These are phyloP conservation scores for Chaetodon trifasciatus DNA, from an alignment of 2,797 vertebrate genomes.

Conservation along the genomic window DNA sequence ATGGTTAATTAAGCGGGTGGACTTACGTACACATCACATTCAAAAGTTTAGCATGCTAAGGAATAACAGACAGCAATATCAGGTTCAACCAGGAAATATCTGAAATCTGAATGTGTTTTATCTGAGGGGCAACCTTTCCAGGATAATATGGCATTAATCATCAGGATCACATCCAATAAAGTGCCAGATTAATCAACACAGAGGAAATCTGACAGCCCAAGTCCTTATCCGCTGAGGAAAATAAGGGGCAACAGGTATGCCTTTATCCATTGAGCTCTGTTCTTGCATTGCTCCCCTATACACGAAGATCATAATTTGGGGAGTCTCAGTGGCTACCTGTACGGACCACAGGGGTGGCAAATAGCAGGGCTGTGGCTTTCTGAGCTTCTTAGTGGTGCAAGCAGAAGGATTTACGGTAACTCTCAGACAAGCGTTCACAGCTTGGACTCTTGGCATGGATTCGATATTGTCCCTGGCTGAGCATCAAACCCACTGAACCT, in stretches of 20 bases:
- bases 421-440: conserved; percentile 90
- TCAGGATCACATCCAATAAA: conserved; percentile 81
- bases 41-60: conserved; percentile 37
- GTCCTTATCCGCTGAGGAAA: conserved; percentile 74
- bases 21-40: conserved; percentile 34
- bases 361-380: conserved; percentile 85
- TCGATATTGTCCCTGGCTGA: conserved; percentile 88
- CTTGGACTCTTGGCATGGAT: conserved; percentile 87
- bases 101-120: conserved; percentile 72
- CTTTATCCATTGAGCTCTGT: conserved; percentile 83
- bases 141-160: conserved; percentile 80
- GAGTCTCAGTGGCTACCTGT: conserved; percentile 83
- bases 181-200: conserved; percentile 76
- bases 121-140: conserved; percentile 57
- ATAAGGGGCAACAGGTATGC: conserved; percentile 78
- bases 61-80: conserved; percentile 60
- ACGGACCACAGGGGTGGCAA: conserved; percentile 85
- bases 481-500: conserved; percentile 88
- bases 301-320: conserved; percentile 80
- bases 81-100: conserved; percentile 66
- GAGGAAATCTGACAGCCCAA: conserved; percentile 71
- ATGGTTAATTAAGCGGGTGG: conserved; percentile 20
- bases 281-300: conserved; percentile 79
- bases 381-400: conserved; percentile 86
- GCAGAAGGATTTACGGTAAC: conserved; percentile 90